Evolutionary conservation across 2,888 invertebrate genomes (phyloP).

Genomic region (Galerucella calmariensis): DNA sequence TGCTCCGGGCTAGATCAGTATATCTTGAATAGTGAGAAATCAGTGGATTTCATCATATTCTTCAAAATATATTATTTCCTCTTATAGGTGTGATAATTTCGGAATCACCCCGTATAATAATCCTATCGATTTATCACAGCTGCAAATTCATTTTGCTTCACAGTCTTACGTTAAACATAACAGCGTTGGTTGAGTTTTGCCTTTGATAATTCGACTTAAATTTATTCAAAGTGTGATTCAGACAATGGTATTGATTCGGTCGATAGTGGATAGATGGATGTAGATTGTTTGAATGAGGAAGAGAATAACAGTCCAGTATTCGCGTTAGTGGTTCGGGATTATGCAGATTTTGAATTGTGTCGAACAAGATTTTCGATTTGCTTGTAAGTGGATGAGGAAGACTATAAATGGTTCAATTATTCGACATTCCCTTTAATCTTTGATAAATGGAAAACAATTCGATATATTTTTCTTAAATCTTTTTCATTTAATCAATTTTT

Average conservation of each 20-base stretch:
- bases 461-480: no score
- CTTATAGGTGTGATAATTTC: background rate
- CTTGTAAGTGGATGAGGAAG: constrained; percentile 4
- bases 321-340: constrained; percentile 14
- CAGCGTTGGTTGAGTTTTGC: background rate
- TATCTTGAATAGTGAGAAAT: no score
- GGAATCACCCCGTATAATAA: constrained; percentile 38
- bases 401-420: constrained; percentile 1
- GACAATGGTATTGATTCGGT: constrained; percentile 14
- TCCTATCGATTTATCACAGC: constrained; percentile 8
- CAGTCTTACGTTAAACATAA: background rate
- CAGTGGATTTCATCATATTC: no score
- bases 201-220: constrained; percentile 6
- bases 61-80: no score
- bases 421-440: background rate
- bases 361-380: constrained; percentile 21
- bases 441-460: no score
- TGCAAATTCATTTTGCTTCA: background rate
- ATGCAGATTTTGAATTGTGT: constrained; percentile 23
- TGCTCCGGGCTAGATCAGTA: no score
- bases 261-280: constrained; percentile 13
- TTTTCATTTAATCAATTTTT: no score
- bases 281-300: background rate
- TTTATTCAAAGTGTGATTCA: constrained; percentile 18
- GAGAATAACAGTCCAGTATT: background rate